Percentiles rank a stretch among this genome's conserved stretches.
Conservation (phyloP, 2,113 vertebrate genomes). For the Dinomys branickii region DNA sequence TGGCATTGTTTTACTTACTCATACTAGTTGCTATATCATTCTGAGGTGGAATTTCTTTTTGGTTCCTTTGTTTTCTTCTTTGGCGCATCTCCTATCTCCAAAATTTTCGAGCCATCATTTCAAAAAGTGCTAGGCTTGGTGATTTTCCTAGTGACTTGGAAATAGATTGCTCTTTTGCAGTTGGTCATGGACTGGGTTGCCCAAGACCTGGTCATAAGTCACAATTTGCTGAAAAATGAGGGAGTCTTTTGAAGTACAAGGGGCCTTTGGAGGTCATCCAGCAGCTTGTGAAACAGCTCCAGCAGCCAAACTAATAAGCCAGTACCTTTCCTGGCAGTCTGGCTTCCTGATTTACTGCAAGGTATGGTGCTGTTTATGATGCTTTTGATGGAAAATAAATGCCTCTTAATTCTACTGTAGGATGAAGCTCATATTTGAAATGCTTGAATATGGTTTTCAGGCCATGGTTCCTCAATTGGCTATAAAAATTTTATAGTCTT, state of each 20-base stretch:
- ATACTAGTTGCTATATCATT: neutral
- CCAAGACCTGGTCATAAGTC: conserved; percentile 44
- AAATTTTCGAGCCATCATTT: conserved; percentile 48
- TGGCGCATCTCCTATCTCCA: neutral
- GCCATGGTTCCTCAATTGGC: conserved; percentile 8
- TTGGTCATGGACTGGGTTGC: conserved; percentile 37
- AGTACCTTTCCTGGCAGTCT: conserved; percentile 20
- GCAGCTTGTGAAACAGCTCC: conserved; percentile 46
- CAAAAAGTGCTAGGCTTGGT: conserved; percentile 52
- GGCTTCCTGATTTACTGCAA: conserved; percentile 44
- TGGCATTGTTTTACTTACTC: neutral
- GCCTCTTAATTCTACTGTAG: neutral
- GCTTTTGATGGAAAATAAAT: conserved; percentile 61
- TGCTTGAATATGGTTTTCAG: conserved; percentile 54
- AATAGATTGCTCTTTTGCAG: conserved; percentile 22
- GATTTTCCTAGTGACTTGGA: conserved; percentile 55
- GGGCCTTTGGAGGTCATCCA: conserved; percentile 51
- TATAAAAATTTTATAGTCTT: conserved; percentile 61
- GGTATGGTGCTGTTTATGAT: conserved; percentile 45
- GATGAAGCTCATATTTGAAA: conserved; percentile 49
- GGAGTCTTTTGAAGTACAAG: conserved; percentile 24
- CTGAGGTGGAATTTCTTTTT: conserved; percentile 19
- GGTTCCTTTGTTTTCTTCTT: neutral
- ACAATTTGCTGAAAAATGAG: conserved; percentile 51
- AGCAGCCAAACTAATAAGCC: neutral